A percentile compares a stretch with the other conserved stretches of the same genome.
These are phyloP conservation scores for Campoletis sonorensis DNA, from an alignment of 1,140 invertebrate genomes.

Conservation along the genomic window DNA sequence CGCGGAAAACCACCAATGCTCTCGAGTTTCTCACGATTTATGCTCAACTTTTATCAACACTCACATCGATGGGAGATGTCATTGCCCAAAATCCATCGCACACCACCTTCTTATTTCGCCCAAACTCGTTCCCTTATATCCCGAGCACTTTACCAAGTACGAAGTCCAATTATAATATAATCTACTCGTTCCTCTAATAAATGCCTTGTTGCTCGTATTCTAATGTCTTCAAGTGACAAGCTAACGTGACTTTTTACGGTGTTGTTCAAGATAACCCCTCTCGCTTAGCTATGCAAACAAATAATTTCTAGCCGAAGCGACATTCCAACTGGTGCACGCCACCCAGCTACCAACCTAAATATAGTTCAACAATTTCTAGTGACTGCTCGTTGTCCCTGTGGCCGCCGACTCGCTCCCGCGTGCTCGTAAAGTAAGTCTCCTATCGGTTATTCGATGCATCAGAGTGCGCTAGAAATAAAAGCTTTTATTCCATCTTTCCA, in stretches of 20 bases:
- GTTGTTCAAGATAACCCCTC: slow-evolving; percentile 10
- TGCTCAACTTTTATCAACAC: background rate
- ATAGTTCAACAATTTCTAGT: slow-evolving; percentile 32
- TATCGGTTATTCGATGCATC: background rate
- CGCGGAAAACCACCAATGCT: background rate
- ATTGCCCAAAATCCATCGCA: too few relatives aligned
- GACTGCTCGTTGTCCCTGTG: slow-evolving; percentile 3
- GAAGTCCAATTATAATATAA: too few relatives aligned
- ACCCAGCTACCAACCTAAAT: slow-evolving; percentile 28
- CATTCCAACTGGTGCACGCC: slow-evolving; percentile 40
- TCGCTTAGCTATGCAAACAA: slow-evolving; percentile 31
- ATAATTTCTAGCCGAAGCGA: slow-evolving; percentile 44
- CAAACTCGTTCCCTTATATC: too few relatives aligned
- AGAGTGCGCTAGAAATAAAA: background rate
- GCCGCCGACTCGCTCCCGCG: background rate
- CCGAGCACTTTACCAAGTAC: too few relatives aligned
- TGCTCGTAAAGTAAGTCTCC: background rate
- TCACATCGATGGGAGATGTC: background rate
- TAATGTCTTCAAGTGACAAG: background rate
- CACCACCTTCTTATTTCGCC: too few relatives aligned
- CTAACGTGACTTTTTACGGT: slow-evolving; percentile 3
- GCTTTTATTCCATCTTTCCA: slow-evolving; percentile 21
- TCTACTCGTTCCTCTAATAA: too few relatives aligned
- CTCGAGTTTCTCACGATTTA: background rate
- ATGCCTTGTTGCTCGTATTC: background rate